Evolutionary conservation across 1,140 invertebrate genomes (phyloP).

Genomic region (Saccostrea echinata): DNA sequence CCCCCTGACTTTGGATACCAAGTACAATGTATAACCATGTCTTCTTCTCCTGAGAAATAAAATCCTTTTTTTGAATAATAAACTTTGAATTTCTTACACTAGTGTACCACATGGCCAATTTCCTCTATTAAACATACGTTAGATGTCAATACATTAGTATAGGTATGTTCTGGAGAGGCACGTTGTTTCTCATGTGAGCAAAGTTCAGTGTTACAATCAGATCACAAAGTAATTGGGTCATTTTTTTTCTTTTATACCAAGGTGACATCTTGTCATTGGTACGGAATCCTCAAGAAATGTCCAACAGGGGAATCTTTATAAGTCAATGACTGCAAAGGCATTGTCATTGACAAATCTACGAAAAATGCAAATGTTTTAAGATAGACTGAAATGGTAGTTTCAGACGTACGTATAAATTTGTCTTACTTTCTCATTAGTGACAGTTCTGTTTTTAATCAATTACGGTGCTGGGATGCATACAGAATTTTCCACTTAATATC

Average conservation of each 20-base stretch:
- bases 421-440: too few relatives aligned
- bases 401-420: neutral
- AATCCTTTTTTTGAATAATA: too few relatives aligned
- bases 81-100: neutral
- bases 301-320: neutral
- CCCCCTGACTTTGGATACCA: too few relatives aligned
- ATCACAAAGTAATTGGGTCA: slow-evolving; percentile 6
- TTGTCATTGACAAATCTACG: neutral
- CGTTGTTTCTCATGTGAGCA: neutral
- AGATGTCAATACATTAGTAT: neutral
- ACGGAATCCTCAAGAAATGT: neutral
- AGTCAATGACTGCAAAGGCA: neutral
- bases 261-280: neutral
- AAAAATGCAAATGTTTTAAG: neutral
- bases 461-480: too few relatives aligned
- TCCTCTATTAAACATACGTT: neutral
- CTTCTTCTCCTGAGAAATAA: too few relatives aligned
- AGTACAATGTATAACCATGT: too few relatives aligned
- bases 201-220: slow-evolving; percentile 5
- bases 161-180: neutral
- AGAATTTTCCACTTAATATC: too few relatives aligned
- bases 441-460: too few relatives aligned
- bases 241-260: neutral
- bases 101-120: neutral
- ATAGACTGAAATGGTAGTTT: neutral